Base-by-base conservation (phyloP, 2,797 vertebrate genomes). In the Agapornis canus region DNA sequence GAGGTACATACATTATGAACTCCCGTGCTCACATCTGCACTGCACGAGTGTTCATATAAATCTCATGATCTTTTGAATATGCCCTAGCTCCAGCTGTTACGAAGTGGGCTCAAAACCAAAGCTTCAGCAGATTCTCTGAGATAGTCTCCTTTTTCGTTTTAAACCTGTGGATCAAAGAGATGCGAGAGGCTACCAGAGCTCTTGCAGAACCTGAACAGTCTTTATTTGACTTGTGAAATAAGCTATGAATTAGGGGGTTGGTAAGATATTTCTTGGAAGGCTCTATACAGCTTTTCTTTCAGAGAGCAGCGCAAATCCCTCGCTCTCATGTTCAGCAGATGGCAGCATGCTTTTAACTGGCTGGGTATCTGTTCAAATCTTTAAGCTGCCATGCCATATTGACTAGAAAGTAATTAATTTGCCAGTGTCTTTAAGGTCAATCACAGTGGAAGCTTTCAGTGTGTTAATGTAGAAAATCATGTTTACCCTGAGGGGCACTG, bases 351-450 rank as follows among this genome's bases (percentile, higher is more conserved):
- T 92, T 84, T 82, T 90, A 89, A 51, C 73, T 84, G 83, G 9
- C 77, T 90, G 83, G 42, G 17, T 90, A 56, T 84, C 63, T 72
- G 69, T 73, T 94, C 59, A 40, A n/a, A 40, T 78, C 49, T 86
- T 89, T 72, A 65, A 86, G 66, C 59, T 94, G 73, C 90, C 21
- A 13, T 82, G 43, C 73, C 59, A 73, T 95, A 61, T 84, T 96
- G 83, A 82, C 35, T 82, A 82, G 57, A 77, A 69, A 89, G 59
- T 94, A 95, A 93, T 94, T 96, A 90, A 90, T 90, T 91, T 65
- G 49, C 92, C 70, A 59, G 59, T 94, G 59, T 84, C 81, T 93
- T 94, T 84, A 90, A 95, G 92, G 95, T 94, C 91, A 94, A 37
- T 92, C 83, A 54, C 43, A 79, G 71, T 61, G 81, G 70, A 94